Evolutionary conservation across 2,797 vertebrate species (phyloP).

Genomic region (Syncerus caffer): DNA sequence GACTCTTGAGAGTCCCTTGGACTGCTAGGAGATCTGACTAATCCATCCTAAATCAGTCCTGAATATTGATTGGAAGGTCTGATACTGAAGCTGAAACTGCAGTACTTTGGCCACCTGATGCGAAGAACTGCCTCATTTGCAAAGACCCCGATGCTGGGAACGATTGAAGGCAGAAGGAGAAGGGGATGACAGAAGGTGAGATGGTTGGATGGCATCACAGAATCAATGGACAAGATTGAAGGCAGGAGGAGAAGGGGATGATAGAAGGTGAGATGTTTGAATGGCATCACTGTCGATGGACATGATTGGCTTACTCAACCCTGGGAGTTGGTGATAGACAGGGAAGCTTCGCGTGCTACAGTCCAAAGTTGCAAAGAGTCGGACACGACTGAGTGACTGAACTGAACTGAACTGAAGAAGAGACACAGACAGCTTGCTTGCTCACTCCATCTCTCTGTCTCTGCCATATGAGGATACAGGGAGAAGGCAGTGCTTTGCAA

Average conservation of each 20-base stretch:
- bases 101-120: background rate
- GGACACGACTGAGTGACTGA: background rate
- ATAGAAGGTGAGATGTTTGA: background rate
- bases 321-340: background rate
- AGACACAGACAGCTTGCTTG: background rate
- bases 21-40: background rate
- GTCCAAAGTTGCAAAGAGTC: background rate
- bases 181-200: too few relatives aligned
- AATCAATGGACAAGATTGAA: background rate
- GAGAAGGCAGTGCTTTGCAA: background rate
- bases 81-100: background rate
- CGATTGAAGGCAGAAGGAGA: too few relatives aligned
- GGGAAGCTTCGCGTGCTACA: fast-evolving
- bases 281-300: background rate
- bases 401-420: background rate
- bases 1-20: background rate
- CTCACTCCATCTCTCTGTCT: background rate
- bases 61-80: background rate
- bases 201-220: too few relatives aligned
- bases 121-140: background rate
- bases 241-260: background rate
- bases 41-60: background rate
- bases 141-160: background rate
- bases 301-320: background rate
- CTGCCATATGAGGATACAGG: background rate